Evolutionary conservation across 2,888 invertebrate genomes (phyloP).

Genomic region (Orchesella flavescens): DNA sequence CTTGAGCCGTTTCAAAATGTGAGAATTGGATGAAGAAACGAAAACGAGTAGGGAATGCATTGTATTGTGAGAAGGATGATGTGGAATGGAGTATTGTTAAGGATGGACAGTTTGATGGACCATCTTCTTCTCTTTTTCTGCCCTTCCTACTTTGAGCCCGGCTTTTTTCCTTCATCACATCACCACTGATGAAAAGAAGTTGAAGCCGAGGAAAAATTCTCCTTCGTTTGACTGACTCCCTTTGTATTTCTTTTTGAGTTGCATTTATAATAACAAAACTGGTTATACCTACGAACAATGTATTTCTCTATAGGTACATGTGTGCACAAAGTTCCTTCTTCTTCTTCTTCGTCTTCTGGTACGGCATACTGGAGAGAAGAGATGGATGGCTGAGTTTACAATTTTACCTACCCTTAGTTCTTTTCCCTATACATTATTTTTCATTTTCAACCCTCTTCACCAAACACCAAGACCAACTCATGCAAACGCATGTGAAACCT

Average conservation of each 20-base stretch:
- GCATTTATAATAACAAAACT: too few relatives aligned
- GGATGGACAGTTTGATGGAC: slow-evolving; percentile 52
- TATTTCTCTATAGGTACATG: too few relatives aligned
- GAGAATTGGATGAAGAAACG: slow-evolving; percentile 25
- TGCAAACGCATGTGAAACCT: too few relatives aligned
- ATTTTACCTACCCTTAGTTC: too few relatives aligned
- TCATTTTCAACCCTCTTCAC: slow-evolving; percentile 39
- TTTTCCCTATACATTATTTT: too few relatives aligned
- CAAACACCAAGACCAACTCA: too few relatives aligned
- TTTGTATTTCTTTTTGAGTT: neutral
- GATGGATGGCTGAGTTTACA: too few relatives aligned
- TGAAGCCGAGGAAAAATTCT: neutral
- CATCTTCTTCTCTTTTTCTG: slow-evolving; percentile 40
- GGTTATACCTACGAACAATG: too few relatives aligned
- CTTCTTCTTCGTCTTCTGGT: slow-evolving; percentile 14
- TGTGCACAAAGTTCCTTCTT: neutral
- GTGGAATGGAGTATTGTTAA: slow-evolving; percentile 27
- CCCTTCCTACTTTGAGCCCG: slow-evolving; percentile 50
- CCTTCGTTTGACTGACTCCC: neutral
- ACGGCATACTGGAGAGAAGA: too few relatives aligned
- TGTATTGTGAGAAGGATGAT: slow-evolving; percentile 3
- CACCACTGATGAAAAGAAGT: neutral
- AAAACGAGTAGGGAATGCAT: slow-evolving; percentile 3
- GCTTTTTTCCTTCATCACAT: slow-evolving; percentile 28
- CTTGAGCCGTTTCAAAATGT: slow-evolving; percentile 28